Evolutionary conservation across 2,888 invertebrate genomes (phyloP).

Genomic region (Pseudoips prasinana): DNA sequence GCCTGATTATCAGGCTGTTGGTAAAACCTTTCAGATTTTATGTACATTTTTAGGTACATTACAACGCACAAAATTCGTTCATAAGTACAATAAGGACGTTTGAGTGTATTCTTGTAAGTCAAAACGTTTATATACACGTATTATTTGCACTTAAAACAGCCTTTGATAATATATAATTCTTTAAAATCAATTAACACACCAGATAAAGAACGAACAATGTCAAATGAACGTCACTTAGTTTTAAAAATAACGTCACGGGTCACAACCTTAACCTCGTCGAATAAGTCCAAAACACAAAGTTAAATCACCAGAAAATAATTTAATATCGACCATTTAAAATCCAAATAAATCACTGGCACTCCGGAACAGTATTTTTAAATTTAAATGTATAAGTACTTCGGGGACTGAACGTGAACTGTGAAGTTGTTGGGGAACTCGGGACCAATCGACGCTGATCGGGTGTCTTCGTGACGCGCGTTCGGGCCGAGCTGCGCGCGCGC

Average conservation of each 20-base stretch:
- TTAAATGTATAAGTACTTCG: neutral
- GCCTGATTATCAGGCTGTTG: slow-evolving; percentile 62
- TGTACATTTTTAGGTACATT: slow-evolving; percentile 76
- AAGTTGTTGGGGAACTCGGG: neutral
- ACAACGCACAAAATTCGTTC: slow-evolving; percentile 31
- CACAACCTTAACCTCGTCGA: slow-evolving; percentile 21
- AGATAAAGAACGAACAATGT: slow-evolving; percentile 15
- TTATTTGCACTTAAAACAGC: too few relatives aligned
- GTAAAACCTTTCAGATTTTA: slow-evolving; percentile 72
- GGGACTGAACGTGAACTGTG: neutral
- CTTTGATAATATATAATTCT: too few relatives aligned
- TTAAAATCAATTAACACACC: slow-evolving; percentile 1
- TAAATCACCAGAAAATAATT: neutral
- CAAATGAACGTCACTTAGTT: slow-evolving; percentile 6
- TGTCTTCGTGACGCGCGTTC: slow-evolving; percentile 50
- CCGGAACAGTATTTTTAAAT: neutral
- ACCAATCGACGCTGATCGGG: slow-evolving; percentile 10
- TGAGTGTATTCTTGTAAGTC: too few relatives aligned
- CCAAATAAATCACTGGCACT: neutral
- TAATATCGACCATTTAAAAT: neutral
- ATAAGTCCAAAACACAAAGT: slow-evolving; percentile 13
- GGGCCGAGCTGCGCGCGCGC: slow-evolving; percentile 56
- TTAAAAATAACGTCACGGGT: slow-evolving; percentile 24
- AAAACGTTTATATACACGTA: too few relatives aligned
- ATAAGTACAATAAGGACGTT: slow-evolving; percentile 4